A percentile compares a stretch with the other conserved stretches of the same genome.
phyloP scores from a whole-genome alignment of 2,113 vertebrate species.

The Crotalus tigris region DNA sequence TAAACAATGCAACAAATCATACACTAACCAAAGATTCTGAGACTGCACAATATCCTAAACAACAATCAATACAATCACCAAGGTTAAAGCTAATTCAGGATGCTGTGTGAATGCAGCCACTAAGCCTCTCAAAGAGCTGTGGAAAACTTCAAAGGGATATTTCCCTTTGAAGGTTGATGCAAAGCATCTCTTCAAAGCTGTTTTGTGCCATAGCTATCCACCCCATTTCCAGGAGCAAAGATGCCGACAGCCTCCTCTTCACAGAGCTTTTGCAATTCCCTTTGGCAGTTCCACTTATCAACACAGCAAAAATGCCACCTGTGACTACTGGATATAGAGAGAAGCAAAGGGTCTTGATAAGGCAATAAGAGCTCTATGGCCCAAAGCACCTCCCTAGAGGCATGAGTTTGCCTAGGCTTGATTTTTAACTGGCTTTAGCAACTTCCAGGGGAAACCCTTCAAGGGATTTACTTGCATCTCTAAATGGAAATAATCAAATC shows the following conservation, averaged over 20 bases:
- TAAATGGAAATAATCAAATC: constrained; percentile 19
- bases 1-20: background rate
- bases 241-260: background rate
- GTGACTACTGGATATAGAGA: background rate
- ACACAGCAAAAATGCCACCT: background rate
- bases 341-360: background rate
- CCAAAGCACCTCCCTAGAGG: background rate
- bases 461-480: background rate
- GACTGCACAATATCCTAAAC: background rate
- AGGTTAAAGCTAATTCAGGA: background rate
- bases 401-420: background rate
- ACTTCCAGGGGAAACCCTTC: background rate
- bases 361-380: background rate
- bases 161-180: background rate
- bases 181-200: background rate
- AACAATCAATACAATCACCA: background rate
- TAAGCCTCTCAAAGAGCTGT: background rate
- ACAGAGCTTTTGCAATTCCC: background rate
- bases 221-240: background rate
- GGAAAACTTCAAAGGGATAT: background rate
- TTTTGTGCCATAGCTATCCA: background rate
- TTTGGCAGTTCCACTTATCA: background rate
- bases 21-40: background rate
- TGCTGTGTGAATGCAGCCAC: background rate
- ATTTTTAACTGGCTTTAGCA: background rate